Evolutionary conservation across 1,140 invertebrate genomes (phyloP), one percentile per base, ranked within the genome.

Genomic region (roundworm (Caenorhabditis elegans)): DNA sequence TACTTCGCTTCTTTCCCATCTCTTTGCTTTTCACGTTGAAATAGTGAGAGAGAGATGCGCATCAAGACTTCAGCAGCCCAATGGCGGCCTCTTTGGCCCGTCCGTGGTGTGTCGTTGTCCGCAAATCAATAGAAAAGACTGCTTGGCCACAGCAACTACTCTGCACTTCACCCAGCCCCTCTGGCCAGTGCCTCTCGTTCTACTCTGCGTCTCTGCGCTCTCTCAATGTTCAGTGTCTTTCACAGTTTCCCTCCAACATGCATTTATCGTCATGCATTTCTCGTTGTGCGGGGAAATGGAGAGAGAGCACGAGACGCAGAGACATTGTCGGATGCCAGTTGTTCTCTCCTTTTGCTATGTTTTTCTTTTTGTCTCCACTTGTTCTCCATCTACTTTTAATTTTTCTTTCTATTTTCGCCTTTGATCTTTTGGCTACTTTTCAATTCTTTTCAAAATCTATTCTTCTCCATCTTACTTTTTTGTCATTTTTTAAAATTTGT

Each of bases 341-440:
- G 24, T 51, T 77, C 31, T 47, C 46, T 34, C 34, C 13, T 51
- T 31, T 36, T 46, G 28, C 36, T 36, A n/a, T 48, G 46, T 77
- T 48, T 36, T 77, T 77, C 36, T 48, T n/a, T 76, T 48, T 76
- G 26, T 76, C 26, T 46, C 22, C 28, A 1, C 19, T 22, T 39
- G 3, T 39, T 48, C 13, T 51, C n/a, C n/a, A n/a, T n/a, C n/a
- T n/a, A n/a, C n/a, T 24, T 51, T 24, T 5, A 5, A 24, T 24
- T 51, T 51, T 51, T 51, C 49, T n/a, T n/a, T n/a, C n/a, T 34
- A 60, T 60, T 60, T 60, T 60, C 53, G 53, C 53, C 28, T 60
- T 31, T 60, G 53, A 60, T 60, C 26, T 60, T 34, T 15, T 60
- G 53, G 53, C 53, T 28, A 60, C 1, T 60, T 60, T 34, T 10